Base-by-base conservation (phyloP, 2,888 invertebrate genomes). In the Phortica magna region DNA sequence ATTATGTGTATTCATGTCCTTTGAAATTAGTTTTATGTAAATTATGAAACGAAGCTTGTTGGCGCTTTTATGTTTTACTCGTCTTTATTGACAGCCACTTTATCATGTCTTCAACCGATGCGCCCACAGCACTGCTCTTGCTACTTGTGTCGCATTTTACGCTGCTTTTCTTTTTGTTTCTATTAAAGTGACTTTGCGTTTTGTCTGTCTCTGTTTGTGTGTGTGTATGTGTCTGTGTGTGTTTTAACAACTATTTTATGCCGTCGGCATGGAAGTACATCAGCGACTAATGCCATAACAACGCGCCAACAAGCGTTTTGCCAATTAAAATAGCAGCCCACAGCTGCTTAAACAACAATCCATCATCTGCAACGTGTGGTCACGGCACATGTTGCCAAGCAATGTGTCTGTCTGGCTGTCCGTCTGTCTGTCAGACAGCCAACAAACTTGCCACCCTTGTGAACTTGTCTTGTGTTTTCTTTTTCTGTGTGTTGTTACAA, bases 331-430 rank as follows among this genome's bases (percentile, higher is more conserved):
- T 71, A 53, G 31, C 70, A 53, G 70, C 55, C 53, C 70, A 55
- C 55, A 55, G 70, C 70, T 71, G 70, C 70, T 71, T 55, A 71
- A 71, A 71, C 70, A 55, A 55, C 70, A 71, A 71, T 71, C 53
- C 70, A 71, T 71, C 70, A 71, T 71, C 53, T 7, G 53, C 70
- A 68, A 12, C 68, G 43, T 10, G n/a, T 12, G 42, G 12, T 17
- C 48, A 19, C 31, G 19, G 70, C 17, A 42, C 53, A 71, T 48
- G 39, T 31, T 39, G 14, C 10, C 31, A 61, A 55, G 12, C 39
- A 48, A 31, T n/a, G n/a, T n/a, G n/a, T n/a, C n/a, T n/a, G n/a
- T n/a, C n/a, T n/a, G n/a, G n/a, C n/a, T n/a, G n/a, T n/a, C 59
- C 59, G 17, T 17, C 7, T 3, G 2, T 17, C 22, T 61, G 61